Percentiles rank a stretch among this genome's conserved stretches.
Evolutionary conservation across 2,888 invertebrate species (phyloP).

Genomic region (Calameuta idolon): DNA sequence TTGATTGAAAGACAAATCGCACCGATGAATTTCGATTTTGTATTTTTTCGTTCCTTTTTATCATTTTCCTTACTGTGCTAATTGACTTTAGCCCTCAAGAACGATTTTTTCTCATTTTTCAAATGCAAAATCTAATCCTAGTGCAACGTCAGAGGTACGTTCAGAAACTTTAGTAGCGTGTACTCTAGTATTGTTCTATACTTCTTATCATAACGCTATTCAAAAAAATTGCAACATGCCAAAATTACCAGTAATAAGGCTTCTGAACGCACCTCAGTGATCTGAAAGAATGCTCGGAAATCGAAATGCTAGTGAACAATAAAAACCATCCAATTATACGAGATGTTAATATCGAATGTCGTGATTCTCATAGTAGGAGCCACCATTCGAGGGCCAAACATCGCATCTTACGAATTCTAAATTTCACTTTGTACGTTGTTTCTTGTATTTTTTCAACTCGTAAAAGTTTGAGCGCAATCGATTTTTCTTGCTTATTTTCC

Average conservation of each 20-base stretch:
- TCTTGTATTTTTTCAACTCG: background rate
- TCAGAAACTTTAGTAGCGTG: too few relatives aligned
- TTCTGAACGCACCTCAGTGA: background rate
- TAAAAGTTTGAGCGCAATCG: background rate
- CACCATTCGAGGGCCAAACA: background rate
- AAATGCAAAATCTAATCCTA: background rate
- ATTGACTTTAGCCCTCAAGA: background rate
- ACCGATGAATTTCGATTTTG: background rate
- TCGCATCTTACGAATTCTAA: background rate
- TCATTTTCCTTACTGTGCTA: background rate
- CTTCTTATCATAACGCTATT: too few relatives aligned
- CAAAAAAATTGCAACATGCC: too few relatives aligned
- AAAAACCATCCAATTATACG: background rate
- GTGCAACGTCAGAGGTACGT: background rate
- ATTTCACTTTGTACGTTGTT: background rate
- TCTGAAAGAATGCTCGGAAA: background rate
- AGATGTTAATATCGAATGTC: background rate
- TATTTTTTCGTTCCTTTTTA: background rate
- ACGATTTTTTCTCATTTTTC: background rate
- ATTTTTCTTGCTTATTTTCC: background rate
- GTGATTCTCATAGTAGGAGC: background rate
- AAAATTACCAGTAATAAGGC: too few relatives aligned
- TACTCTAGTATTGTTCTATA: too few relatives aligned
- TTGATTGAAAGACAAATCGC: slow-evolving; percentile 13
- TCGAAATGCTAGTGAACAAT: background rate